Evolutionary conservation across 2,888 invertebrate species (phyloP).

Genomic region (Baronia brevicornis): DNA sequence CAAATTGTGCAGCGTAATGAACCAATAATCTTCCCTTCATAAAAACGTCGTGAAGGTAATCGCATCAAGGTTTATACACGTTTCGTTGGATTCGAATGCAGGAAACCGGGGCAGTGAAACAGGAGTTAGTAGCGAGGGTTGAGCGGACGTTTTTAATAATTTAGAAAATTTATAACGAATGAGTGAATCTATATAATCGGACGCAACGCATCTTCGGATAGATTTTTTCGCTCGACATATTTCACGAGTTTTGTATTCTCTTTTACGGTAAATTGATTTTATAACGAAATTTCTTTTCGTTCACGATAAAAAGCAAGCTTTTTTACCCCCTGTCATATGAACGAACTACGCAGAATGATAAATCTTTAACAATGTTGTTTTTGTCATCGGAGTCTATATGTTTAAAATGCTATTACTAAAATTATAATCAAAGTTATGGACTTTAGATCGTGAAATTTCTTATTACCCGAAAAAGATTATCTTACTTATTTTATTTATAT

Average conservation of each 20-base stretch:
- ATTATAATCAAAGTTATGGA: no score
- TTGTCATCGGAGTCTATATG: no score
- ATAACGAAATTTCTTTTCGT: constrained; percentile 45
- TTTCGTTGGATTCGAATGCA: constrained; percentile 23
- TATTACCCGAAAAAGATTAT: no score
- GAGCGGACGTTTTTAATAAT: constrained; percentile 14
- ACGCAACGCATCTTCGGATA: constrained; percentile 44
- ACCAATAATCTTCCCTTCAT: constrained; percentile 3
- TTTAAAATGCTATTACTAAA: no score
- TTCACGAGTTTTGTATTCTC: constrained; percentile 50
- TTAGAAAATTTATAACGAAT: constrained; percentile 17
- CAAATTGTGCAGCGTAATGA: constrained; percentile 4
- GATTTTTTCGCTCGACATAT: constrained; percentile 42
- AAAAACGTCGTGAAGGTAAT: constrained; percentile 14
- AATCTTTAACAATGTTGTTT: no score
- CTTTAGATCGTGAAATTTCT: no score
- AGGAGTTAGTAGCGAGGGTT: constrained; percentile 18
- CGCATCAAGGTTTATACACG: constrained; percentile 15
- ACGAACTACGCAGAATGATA: no score
- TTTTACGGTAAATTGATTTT: constrained; percentile 56
- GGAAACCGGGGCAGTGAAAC: constrained; percentile 28
- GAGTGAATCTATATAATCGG: constrained; percentile 18
- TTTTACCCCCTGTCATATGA: constrained; percentile 32
- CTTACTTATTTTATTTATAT: no score
- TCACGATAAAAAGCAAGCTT: constrained; percentile 38